Evolutionary conservation across 2,113 vertebrate species (phyloP).

Genomic region (Cryptotis parvus): DNA sequence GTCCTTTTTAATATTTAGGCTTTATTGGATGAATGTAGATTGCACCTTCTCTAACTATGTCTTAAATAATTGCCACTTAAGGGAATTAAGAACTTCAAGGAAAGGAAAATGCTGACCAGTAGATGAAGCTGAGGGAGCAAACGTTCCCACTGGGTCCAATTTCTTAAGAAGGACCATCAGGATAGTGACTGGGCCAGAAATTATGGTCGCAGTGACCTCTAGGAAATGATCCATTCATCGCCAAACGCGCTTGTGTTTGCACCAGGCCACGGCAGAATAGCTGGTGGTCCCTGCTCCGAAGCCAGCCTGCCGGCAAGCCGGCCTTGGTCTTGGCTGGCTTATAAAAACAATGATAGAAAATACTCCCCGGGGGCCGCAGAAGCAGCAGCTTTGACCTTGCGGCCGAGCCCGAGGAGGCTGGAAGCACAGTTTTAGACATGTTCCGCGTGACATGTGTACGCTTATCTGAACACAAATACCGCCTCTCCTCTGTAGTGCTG

Average conservation of each 20-base stretch:
- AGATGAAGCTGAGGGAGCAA: slow-evolving; percentile 86
- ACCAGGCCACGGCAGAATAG: slow-evolving; percentile 79
- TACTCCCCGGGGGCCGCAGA: slow-evolving; percentile 56
- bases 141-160: slow-evolving; percentile 88
- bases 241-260: slow-evolving; percentile 82
- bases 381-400: no score
- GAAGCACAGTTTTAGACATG: no score
- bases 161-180: slow-evolving; percentile 88
- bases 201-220: slow-evolving; percentile 87
- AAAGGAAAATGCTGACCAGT: slow-evolving; percentile 89
- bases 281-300: slow-evolving; percentile 58
- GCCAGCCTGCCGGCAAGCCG: slow-evolving; percentile 56
- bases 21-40: slow-evolving; percentile 90
- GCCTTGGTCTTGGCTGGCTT: slow-evolving; percentile 70
- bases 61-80: slow-evolving; percentile 91
- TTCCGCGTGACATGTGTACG: no score
- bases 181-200: slow-evolving; percentile 84
- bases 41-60: slow-evolving; percentile 87
- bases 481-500: no score
- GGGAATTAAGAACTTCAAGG: slow-evolving; percentile 88
- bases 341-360: slow-evolving; percentile 51
- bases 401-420: no score
- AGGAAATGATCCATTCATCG: slow-evolving; percentile 83
- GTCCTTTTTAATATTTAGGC: slow-evolving; percentile 89
- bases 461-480: not conserved